A percentile compares a stretch with the other conserved stretches of the same genome.
These are phyloP conservation scores for Hydrolagus affinis DNA, from an alignment of 2,113 vertebrate genomes.

Conservation along the genomic window DNA sequence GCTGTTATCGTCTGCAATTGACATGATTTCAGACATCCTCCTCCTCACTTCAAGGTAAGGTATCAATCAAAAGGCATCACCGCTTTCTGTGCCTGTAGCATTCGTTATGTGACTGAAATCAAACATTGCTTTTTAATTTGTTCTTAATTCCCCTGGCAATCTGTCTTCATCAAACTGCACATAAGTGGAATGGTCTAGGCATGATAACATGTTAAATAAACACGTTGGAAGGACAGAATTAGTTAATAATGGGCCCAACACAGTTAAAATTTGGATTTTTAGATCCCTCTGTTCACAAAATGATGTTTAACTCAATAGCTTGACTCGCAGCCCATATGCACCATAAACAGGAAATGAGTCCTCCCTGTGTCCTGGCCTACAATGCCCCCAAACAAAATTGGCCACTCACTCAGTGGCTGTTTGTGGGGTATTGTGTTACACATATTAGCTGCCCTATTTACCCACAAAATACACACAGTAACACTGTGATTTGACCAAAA, in stretches of 20 bases:
- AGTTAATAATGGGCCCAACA: not conserved
- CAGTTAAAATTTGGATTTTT: not conserved
- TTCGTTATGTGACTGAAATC: slow-evolving; percentile 2
- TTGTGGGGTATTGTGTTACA: no score
- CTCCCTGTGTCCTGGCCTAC: no score
- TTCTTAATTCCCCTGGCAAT: not conserved
- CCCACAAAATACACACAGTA: no score
- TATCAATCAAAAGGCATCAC: not conserved
- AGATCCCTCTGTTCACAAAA: not conserved
- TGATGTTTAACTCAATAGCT: not conserved
- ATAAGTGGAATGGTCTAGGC: not conserved
- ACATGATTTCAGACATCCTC: slow-evolving; percentile 3
- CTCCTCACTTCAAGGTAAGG: not conserved
- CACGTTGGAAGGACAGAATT: not conserved
- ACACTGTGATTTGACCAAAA: no score
- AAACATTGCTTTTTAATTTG: slow-evolving; percentile 5
- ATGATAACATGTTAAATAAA: not conserved
- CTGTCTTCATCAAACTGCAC: not conserved
- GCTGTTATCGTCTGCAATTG: slow-evolving; percentile 12
- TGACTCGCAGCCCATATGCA: not conserved
- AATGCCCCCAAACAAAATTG: no score
- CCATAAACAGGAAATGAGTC: no score
- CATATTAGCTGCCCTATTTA: no score
- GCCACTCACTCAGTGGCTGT: no score
- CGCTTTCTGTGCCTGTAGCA: not conserved